Conservation (phyloP, 2,888 invertebrate genomes). For the Leptothorax acervorum region DNA sequence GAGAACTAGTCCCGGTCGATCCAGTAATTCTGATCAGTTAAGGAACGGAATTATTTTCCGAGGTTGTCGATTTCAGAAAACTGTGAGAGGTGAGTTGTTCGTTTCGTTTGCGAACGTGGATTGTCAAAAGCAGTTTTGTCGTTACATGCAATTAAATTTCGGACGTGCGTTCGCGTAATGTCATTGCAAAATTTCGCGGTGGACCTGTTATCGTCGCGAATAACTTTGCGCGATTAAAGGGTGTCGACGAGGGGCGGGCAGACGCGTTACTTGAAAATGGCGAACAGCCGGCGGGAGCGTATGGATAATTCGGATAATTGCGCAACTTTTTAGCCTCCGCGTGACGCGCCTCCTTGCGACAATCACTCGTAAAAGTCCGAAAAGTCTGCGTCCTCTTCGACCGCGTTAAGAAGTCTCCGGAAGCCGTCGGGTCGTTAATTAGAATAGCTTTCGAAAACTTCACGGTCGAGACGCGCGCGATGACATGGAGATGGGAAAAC, state of each 20-base stretch:
- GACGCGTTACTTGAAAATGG: background rate
- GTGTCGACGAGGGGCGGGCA: background rate
- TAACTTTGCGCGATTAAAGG: slow-evolving; percentile 21
- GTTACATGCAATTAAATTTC: background rate
- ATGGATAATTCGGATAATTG: slow-evolving; percentile 8
- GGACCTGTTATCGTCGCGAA: background rate
- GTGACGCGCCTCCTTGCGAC: slow-evolving; percentile 5
- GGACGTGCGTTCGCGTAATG: background rate
- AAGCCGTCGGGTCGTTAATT: slow-evolving; percentile 57
- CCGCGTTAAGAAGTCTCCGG: slow-evolving; percentile 4
- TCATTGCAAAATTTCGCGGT: background rate
- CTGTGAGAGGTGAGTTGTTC: background rate
- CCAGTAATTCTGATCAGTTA: background rate
- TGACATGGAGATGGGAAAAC: slow-evolving; percentile 60
- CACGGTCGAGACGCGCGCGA: slow-evolving; percentile 19
- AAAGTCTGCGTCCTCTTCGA: slow-evolving; percentile 18
- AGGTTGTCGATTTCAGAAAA: background rate
- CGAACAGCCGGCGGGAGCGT: background rate
- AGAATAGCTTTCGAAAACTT: slow-evolving; percentile 63
- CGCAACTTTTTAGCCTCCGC: slow-evolving; percentile 14
- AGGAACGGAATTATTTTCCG: background rate
- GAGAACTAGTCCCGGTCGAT: background rate
- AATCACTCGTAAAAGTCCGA: slow-evolving; percentile 44
- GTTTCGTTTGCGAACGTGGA: background rate
- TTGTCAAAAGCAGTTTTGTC: slow-evolving; percentile 4